These are phyloP conservation scores for Drosophila parabipectinata DNA, from an alignment of 1,140 invertebrate genomes.

Conservation along the genomic window DNA sequence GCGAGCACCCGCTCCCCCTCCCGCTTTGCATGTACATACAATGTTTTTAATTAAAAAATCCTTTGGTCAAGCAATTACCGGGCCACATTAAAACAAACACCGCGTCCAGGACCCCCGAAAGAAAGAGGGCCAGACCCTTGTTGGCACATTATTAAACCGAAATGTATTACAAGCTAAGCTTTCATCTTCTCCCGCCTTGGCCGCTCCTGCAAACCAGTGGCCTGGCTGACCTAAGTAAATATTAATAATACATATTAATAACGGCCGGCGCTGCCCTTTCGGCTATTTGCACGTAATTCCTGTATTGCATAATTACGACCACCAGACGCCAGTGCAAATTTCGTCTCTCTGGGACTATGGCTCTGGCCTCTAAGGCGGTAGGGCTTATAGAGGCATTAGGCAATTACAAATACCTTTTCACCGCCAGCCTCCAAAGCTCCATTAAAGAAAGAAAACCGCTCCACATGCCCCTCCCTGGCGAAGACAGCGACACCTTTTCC, in stretches of 20 bases:
- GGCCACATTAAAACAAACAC: slow-evolving; percentile 77
- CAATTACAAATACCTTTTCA: slow-evolving; percentile 72
- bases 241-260: slow-evolving; percentile 84
- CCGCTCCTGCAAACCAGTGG: not conserved
- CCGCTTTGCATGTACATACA: slow-evolving; percentile 56
- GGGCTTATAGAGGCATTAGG: slow-evolving; percentile 65
- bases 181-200: slow-evolving; percentile 54
- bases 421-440: slow-evolving; percentile 9
- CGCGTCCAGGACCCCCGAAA: slow-evolving; percentile 25
- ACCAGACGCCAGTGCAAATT: slow-evolving; percentile 14
- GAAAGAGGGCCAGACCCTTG: slow-evolving; percentile 46
- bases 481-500: slow-evolving; percentile 42
- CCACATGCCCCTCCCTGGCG: not conserved
- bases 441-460: slow-evolving; percentile 7
- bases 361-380: not conserved
- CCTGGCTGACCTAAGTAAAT: slow-evolving; percentile 80
- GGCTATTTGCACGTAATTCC: slow-evolving; percentile 80
- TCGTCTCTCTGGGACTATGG: not conserved
- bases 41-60: slow-evolving; percentile 81
- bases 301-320: slow-evolving; percentile 69
- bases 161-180: slow-evolving; percentile 68
- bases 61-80: slow-evolving; percentile 79
- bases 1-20: not conserved
- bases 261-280: slow-evolving; percentile 48
- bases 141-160: slow-evolving; percentile 63